These are phyloP conservation scores for Venustoraphidia nigricollis DNA, from an alignment of 2,888 invertebrate species.

Conservation along the genomic window DNA sequence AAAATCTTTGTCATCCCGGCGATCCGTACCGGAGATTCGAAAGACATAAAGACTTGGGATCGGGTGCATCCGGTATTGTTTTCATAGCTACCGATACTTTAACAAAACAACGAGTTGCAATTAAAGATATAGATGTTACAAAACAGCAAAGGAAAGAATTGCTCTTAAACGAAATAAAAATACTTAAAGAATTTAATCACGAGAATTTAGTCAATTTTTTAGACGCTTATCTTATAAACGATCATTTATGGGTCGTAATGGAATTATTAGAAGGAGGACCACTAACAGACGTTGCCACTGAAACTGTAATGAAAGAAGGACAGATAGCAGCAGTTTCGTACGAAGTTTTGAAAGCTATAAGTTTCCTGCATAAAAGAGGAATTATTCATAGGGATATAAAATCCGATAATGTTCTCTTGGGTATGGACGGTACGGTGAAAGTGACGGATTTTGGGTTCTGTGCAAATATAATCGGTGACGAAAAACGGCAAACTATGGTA, in stretches of 20 bases:
- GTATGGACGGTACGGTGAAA: conserved; percentile 83
- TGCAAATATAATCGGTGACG: conserved; percentile 87
- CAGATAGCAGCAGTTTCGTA: conserved; percentile 92
- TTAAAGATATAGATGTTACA: conserved; percentile 89
- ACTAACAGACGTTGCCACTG: conserved; percentile 91
- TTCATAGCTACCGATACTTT: conserved; percentile 72
- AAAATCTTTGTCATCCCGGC: conserved; percentile 63
- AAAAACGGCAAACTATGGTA: conserved; percentile 93
- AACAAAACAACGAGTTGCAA: conserved; percentile 67
- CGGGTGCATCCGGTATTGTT: conserved; percentile 86
- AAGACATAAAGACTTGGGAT: conserved; percentile 68
- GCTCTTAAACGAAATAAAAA: conserved; percentile 87
- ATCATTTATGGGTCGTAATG: conserved; percentile 94
- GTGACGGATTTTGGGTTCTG: conserved; percentile 97
- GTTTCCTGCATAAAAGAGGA: conserved; percentile 76
- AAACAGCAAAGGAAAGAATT: conserved; percentile 93
- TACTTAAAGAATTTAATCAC: conserved; percentile 82
- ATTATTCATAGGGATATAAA: conserved; percentile 94
- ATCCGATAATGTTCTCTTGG: conserved; percentile 90
- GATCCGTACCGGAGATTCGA: conserved; percentile 72
- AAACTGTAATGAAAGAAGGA: conserved; percentile 91
- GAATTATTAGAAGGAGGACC: conserved; percentile 91
- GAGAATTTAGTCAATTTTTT: conserved; percentile 91
- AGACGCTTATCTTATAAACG: conserved; percentile 80
- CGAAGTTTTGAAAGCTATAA: conserved; percentile 76